Evolutionary conservation across 53 echinoderm and acorn worm species (phyloP), one percentile per base, ranked within the genome.

Genomic region (Echinarachnius parma): DNA sequence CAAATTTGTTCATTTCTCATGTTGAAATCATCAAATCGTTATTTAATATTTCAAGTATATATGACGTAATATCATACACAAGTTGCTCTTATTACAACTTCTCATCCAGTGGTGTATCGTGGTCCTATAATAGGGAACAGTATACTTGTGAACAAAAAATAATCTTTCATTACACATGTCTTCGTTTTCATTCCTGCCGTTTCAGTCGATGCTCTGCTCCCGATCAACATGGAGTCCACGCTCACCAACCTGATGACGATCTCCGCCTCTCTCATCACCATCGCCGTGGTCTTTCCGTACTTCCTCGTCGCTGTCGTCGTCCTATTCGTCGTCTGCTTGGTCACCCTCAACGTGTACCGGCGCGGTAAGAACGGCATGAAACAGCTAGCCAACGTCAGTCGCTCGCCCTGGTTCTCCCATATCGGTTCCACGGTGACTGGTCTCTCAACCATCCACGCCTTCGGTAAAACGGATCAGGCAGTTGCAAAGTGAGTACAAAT

Each of bases 391-490:
- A n/a, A n/a, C n/a, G n/a, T n/a, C n/a, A n/a, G n/a, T n/a, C n/a
- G n/a, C n/a, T n/a, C n/a, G n/a, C 89, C 89, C 5, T 89, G 89
- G 89, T 89, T 89, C 58, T 89, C 89, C 0, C 89, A 89, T 60
- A 89, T 89, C 44, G 77, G 81, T 4, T 82, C 89, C 0, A 84
- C 89, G 0, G 61, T 81, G 7, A 77, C 77, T 58, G 89, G 89
- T 9, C 70, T 89, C 35, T 14, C 81, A 1, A 84, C 89, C 5
- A 70, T 89, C 7, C 89, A 89, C 31, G 89, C 89, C 29, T 89
- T 80, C 45, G 77, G 85, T 34, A 89, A 84, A 54, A 84, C 84
- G 2, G 63, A 64, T 11, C 84, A 87, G 25, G 82, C 83, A 59
- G 53, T 82, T 1, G 53, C n/a, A 18, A 87, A 63, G 87, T 87